Evolutionary conservation across 1,140 invertebrate species (phyloP).

Genomic region (Heliconius congener): DNA sequence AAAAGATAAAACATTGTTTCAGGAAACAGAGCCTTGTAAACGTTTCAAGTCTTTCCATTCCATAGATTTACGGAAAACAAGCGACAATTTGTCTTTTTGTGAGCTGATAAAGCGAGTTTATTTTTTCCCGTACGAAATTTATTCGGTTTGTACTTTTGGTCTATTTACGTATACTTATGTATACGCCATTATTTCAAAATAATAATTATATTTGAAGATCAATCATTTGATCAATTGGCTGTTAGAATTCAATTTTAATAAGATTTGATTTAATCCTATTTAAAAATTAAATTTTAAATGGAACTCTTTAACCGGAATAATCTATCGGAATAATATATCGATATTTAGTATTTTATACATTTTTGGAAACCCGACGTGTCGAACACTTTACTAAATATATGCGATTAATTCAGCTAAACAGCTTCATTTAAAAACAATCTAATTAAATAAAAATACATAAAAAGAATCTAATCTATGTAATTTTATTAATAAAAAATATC

Average conservation of each 20-base stretch:
- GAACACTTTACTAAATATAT: too few relatives aligned
- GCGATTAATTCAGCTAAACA: too few relatives aligned
- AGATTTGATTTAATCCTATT: too few relatives aligned
- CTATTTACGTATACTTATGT: not conserved
- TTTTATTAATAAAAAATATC: too few relatives aligned
- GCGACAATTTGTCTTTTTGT: slow-evolving; percentile 32
- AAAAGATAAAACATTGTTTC: slow-evolving; percentile 33
- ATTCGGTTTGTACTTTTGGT: slow-evolving; percentile 19
- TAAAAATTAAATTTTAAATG: too few relatives aligned
- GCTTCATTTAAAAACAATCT: too few relatives aligned
- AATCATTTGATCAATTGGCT: not conserved
- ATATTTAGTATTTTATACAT: too few relatives aligned
- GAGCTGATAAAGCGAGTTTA: slow-evolving; percentile 35
- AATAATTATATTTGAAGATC: not conserved
- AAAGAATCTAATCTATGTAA: too few relatives aligned
- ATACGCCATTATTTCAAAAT: not conserved
- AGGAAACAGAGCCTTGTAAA: slow-evolving; percentile 34
- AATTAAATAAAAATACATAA: too few relatives aligned
- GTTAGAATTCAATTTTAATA: not conserved
- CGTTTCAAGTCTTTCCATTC: slow-evolving; percentile 30
- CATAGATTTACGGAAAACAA: slow-evolving; percentile 37
- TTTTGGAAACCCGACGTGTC: too few relatives aligned
- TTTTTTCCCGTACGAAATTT: slow-evolving; percentile 33
- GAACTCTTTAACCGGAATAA: too few relatives aligned
- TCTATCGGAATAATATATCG: too few relatives aligned